Base-by-base conservation (phyloP, 2,888 invertebrate species). In the Rambutsinella grinnellia region DNA sequence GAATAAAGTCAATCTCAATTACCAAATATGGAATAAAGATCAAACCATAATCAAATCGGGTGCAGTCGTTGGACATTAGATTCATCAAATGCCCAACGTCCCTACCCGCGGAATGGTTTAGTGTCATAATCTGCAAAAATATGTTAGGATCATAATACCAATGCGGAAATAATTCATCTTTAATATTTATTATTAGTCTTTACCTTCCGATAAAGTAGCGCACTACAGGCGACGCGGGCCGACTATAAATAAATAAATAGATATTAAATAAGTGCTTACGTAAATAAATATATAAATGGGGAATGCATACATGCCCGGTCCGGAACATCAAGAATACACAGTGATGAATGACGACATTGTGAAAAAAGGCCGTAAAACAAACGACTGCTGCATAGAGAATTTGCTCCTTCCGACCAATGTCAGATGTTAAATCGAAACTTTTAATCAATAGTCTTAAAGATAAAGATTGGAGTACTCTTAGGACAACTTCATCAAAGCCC, bases 81-180 rank as follows among this genome's bases (percentile, higher is more conserved):
- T 97, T 98, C 49, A 98, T 95, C 74, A 98, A 91, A 87, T 97
- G 95, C 0, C 97, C 97, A 0, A 94, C 92, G 0, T 96, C 93
- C 0, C 96, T 96, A 86, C 94, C 92, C 0, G 96, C 94, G 6
- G 92, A 92, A 86, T 93, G 93, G 68, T 93, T 93, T 79, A 95
- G 87, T 46, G 91, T 90, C 60, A 95, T 87, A 1, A 93, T 89
- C 94, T 94, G 86, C 62, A 84, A 82, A 36, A n/a, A n/a, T n/a
- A n/a, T n/a, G n/a, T n/a, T n/a, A n/a, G n/a, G n/a, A n/a, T n/a
- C n/a, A n/a, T n/a, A n/a, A n/a, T n/a, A n/a, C n/a, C n/a, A n/a
- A n/a, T 5, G 46, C 26, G 44, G 17, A 57, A 51, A 17, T n/a
- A 17, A 27, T 2, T 53, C n/a, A n/a, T n/a, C n/a, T n/a, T n/a